Conservation (phyloP, 2,797 vertebrate genomes). For the Petrocephalus schoutedeni region DNA sequence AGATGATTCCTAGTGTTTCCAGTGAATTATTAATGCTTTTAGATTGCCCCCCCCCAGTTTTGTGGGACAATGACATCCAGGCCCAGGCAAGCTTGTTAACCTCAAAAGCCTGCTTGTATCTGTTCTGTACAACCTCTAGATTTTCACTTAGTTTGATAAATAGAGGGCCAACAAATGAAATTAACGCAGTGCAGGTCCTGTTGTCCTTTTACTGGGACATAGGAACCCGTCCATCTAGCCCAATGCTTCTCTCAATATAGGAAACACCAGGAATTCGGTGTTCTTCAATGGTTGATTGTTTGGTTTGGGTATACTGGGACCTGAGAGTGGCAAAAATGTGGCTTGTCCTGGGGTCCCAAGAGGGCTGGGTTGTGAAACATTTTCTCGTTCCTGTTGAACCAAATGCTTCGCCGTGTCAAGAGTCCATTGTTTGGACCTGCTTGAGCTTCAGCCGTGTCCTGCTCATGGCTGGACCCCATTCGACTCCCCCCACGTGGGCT, state of each 20-base stretch:
- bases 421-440: background rate
- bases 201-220: no score
- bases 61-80: constrained; percentile 35
- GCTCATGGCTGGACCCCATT: background rate
- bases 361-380: background rate
- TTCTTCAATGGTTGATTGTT: background rate
- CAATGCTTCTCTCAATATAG: background rate
- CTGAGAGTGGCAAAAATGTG: background rate
- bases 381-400: background rate
- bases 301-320: background rate
- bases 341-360: background rate
- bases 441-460: background rate
- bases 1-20: background rate
- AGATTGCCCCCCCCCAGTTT: background rate
- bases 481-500: background rate
- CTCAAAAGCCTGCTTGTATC: no score
- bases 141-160: background rate
- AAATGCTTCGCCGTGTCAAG: background rate
- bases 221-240: background rate
- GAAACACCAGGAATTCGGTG: background rate
- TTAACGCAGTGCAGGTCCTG: background rate
- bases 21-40: background rate
- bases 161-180: background rate
- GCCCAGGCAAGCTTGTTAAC: constrained; percentile 53
- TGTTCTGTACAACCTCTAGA: no score